Base-by-base conservation (phyloP, 1,140 invertebrate genomes). In the Drosophila parabipectinata region DNA sequence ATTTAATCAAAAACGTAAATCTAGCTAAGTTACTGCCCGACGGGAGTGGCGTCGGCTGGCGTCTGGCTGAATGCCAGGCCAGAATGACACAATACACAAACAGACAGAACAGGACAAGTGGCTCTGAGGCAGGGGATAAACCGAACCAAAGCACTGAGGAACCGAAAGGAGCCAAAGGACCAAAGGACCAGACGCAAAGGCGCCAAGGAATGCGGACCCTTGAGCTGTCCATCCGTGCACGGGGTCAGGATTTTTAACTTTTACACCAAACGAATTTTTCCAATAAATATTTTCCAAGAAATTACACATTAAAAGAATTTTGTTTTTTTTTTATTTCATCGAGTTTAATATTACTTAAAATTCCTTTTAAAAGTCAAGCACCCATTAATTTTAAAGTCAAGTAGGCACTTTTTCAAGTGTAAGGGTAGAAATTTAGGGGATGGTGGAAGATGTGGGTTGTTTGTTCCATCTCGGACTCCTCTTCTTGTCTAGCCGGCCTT, bases 1-100 rank as follows among this genome's bases (percentile, higher is more conserved):
- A 84, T 84, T 84, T 84, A 84, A 85, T 84, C 81, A 84, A 84
- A 84, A 84, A 74, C 81, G 81, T 84, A 85, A 83, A 85, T 84
- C 81, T 80, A 84, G 73, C 72, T 64, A 79, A 85, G 67, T 79
- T 77, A 79, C 59, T 78, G 59, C 32, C 59, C 76, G 73, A 51
- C 54, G 52, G 62, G 74, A 59, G 55, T 54, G 72, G 66, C 58
- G 68, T 64, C 73, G 62, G 37, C 72, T 79, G 79, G 77, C 79
- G 41, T 15, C 41, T 44, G 41, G 41, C 41, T 44, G 41, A 44
- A 44, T 83, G 79, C 57, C 80, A 53, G 58, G 34, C 62, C 80
- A 53, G 63, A 77, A 66, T 76, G 81, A 80, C 80, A 77, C 59
- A 68, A 60, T 24, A 68, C 44, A 66, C 67, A 72, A 56, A 48